Base-by-base conservation (phyloP, 2,797 vertebrate genomes). In the Sebastes goodei region DNA sequence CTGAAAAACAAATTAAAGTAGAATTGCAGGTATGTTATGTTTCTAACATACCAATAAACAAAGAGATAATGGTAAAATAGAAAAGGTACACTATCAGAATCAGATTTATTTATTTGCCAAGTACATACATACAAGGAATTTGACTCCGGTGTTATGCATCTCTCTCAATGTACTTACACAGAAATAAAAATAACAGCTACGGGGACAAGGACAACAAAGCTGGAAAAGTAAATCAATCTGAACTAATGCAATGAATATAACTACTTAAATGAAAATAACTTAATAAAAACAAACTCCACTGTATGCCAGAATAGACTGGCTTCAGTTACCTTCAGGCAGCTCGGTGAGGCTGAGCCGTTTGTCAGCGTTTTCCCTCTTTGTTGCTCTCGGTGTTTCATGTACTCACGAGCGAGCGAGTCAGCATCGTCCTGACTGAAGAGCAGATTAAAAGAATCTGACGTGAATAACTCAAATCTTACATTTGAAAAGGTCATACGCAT, bases 351-450 rank as follows among this genome's bases (percentile, higher is more conserved):
- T 0, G 83, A 15, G 5, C 90, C 86, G 29, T 83, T 64, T 1
- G 93, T 71, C 8, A 85, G 7, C 2, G 76, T 76, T 71, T 92
- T 95, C 10, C 96, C 89, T 21, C 52, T 74, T 38, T 89, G 89
- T 12, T 85, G 81, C 38, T 84, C 96, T 83, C 78, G 83, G 64
- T 86, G 94, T 70, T 94, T 96, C 70, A 95, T 84, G 85, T 95
- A 97, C 21, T 98, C 97, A 3, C 33, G 74, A 72, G 97, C 84
- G n/a, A 99, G 87, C 10, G 92, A 87, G 17, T 93, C 89, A 0
- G 97, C 97, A 60, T 97, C 97, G 2, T 96, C 95, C 23, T 93
- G 86, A 85, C 98, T 99, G 83, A 78, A 81, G 71, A 66, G n/a
- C 38, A 89, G 5, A 73, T 25, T 1, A 70, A 57, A 71, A 20